Evolutionary conservation across 2,113 vertebrate species (phyloP).

Genomic region (Bettongia penicillata): DNA sequence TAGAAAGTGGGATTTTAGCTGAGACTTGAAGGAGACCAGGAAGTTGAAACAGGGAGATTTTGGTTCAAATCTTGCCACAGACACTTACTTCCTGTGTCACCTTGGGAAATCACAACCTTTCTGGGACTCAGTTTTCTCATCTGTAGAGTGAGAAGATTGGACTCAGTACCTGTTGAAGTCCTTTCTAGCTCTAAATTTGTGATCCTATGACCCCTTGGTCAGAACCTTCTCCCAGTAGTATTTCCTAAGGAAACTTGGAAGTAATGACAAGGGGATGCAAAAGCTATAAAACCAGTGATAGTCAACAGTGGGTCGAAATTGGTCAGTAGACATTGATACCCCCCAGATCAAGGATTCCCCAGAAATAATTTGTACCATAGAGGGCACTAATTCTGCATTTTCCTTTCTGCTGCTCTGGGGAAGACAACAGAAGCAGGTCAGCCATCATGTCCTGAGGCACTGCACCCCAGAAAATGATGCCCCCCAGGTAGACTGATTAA

Average conservation of each 20-base stretch:
- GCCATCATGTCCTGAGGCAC: not conserved
- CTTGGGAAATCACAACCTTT: not conserved
- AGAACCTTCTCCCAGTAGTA: not conserved
- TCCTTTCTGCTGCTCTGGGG: not conserved
- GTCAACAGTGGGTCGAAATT: not conserved
- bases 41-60: not conserved
- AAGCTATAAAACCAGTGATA: not conserved
- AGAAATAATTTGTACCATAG: not conserved
- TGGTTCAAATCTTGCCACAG: not conserved
- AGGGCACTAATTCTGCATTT: not conserved
- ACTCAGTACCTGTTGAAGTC: not conserved
- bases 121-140: not conserved
- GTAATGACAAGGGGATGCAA: not conserved
- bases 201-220: not conserved
- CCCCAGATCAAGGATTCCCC: not conserved
- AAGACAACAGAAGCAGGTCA: not conserved
- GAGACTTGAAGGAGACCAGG: not conserved
- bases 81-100: not conserved
- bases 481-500: not conserved
- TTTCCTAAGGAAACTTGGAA: slow-evolving; percentile 52
- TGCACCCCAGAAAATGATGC: not conserved
- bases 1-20: not conserved
- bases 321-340: not conserved
- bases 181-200: not conserved
- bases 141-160: not conserved